phyloP scores from a whole-genome alignment of 2,113 vertebrate genomes.

The Ammodytes dubius region DNA sequence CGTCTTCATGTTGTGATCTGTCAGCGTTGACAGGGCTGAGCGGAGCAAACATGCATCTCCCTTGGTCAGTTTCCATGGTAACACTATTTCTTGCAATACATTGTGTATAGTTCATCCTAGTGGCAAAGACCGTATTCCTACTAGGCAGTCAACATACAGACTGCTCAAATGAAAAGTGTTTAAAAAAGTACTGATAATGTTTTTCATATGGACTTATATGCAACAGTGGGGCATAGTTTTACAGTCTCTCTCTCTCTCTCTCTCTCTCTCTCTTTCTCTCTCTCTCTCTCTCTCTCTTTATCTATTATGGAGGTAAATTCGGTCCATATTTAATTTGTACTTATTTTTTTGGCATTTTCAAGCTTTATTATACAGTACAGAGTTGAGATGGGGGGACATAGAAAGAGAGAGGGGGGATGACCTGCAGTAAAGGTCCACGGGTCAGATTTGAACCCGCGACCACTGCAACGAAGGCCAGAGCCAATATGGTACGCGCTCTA shows the following conservation, averaged over 20 bases:
- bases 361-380: no score
- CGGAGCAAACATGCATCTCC: conserved; percentile 70
- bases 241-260: not conserved
- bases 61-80: conserved; percentile 84
- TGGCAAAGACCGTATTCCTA: conserved; percentile 35
- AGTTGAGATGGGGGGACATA: no score
- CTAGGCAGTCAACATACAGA: not conserved
- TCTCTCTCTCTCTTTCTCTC: no score
- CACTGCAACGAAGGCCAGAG: no score
- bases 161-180: conserved; percentile 19
- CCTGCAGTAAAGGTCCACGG: no score
- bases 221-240: conserved; percentile 7
- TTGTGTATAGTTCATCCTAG: conserved; percentile 48
- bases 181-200: conserved; percentile 32
- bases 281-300: no score
- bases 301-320: no score
- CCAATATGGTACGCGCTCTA: no score
- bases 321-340: no score
- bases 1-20: conserved; percentile 74
- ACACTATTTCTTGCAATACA: conserved; percentile 68
- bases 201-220: conserved; percentile 12
- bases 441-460: no score
- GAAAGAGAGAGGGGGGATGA: no score
- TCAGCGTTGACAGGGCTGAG: conserved; percentile 75
- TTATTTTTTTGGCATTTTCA: no score